Conservation (phyloP, 2,113 vertebrate species). For the Prolemur simus region DNA sequence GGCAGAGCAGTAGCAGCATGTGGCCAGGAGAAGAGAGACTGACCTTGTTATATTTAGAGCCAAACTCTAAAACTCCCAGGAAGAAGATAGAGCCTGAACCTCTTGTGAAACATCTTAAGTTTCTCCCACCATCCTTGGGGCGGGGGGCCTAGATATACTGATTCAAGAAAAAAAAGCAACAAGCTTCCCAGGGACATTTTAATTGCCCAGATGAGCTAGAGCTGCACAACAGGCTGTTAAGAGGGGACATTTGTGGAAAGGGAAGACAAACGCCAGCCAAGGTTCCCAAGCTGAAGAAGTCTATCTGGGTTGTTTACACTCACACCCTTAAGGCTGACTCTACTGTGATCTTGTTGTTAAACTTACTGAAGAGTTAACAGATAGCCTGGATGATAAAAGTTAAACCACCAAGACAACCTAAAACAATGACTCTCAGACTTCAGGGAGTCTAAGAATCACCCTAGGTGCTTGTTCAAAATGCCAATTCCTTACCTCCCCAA, state of each 20-base stretch:
- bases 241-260: not conserved
- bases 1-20: not conserved
- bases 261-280: not conserved
- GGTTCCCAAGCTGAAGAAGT: not conserved
- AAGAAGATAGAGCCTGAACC: not conserved
- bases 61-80: slow-evolving; percentile 19
- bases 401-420: not conserved
- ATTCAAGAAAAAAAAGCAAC: slow-evolving; percentile 12
- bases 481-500: not conserved
- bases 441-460: not conserved
- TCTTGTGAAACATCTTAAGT: not conserved
- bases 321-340: not conserved
- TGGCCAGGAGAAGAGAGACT: not conserved
- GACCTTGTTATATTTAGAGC: not conserved
- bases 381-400: not conserved
- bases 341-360: not conserved
- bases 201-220: not conserved
- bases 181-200: not conserved
- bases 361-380: not conserved
- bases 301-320: slow-evolving; percentile 15
- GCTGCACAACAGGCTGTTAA: not conserved
- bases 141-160: not conserved
- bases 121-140: not conserved
- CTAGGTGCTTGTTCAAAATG: not conserved
- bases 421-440: not conserved